Percentiles rank a stretch among this genome's conserved stretches.
phyloP scores from a whole-genome alignment of 2,113 vertebrate genomes.

The Rhynchomys soricoides region DNA sequence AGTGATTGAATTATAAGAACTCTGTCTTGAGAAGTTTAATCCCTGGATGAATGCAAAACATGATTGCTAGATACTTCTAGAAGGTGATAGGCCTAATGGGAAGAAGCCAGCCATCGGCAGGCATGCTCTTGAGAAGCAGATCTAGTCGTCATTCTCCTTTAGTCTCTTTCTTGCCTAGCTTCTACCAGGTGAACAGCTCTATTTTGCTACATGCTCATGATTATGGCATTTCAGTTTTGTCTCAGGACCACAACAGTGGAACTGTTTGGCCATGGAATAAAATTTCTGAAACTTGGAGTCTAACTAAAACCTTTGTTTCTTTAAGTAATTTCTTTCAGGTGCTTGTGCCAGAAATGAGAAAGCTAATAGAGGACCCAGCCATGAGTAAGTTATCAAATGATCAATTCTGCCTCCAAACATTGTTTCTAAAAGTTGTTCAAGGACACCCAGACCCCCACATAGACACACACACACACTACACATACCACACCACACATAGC shows the following conservation, averaged over 20 bases:
- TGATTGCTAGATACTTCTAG: not conserved
- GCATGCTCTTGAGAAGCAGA: too few relatives aligned
- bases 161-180: not conserved
- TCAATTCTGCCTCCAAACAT: not conserved
- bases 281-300: not conserved
- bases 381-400: not conserved
- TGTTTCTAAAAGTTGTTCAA: not conserved
- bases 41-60: not conserved
- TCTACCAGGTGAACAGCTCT: not conserved
- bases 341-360: not conserved
- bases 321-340: not conserved
- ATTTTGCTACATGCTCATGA: not conserved
- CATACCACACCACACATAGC: not conserved
- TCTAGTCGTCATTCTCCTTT: too few relatives aligned
- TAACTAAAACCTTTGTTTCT: not conserved
- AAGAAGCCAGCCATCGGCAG: not conserved
- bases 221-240: not conserved
- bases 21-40: not conserved
- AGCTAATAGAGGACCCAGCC: not conserved
- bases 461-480: not conserved
- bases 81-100: not conserved
- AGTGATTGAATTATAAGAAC: not conserved
- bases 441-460: not conserved
- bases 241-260: not conserved
- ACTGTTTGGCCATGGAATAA: too few relatives aligned